These are phyloP conservation scores for Parnassius glacialis DNA, from an alignment of 2,888 invertebrate genomes.

Conservation along the genomic window DNA sequence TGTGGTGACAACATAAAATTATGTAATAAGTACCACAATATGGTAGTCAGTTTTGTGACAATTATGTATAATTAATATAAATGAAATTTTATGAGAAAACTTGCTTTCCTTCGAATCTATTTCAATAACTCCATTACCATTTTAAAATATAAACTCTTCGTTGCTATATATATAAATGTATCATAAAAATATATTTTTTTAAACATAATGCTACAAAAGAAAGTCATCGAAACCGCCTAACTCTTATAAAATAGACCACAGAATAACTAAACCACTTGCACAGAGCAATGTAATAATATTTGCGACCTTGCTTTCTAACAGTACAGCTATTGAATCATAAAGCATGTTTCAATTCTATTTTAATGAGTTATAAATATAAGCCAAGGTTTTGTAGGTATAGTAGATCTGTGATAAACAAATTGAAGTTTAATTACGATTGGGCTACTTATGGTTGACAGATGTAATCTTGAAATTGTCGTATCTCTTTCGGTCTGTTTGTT, in stretches of 20 bases:
- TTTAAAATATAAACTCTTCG: no score
- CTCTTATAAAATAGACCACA: conserved; percentile 11
- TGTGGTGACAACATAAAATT: no score
- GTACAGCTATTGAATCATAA: conserved; percentile 41
- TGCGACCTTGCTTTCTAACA: conserved; percentile 76
- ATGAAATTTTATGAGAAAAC: no score
- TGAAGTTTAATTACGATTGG: conserved; percentile 41
- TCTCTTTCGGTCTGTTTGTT: conserved; percentile 64
- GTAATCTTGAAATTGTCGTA: conserved; percentile 50
- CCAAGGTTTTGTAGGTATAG: conserved; percentile 60
- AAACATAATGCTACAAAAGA: not conserved
- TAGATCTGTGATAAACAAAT: conserved; percentile 62
- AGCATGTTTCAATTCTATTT: conserved; percentile 60
- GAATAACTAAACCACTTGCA: conserved; percentile 37
- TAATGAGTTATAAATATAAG: conserved; percentile 67
- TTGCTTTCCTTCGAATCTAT: no score
- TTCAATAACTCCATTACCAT: no score
- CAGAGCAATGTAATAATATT: conserved; percentile 37
- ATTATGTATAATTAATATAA: no score
- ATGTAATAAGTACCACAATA: no score
- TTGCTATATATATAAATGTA: no score
- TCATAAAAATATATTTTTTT: no score
- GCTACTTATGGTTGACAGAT: conserved; percentile 54
- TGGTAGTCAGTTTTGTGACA: no score
- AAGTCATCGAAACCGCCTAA: conserved; percentile 7